phyloP scores from a whole-genome alignment of 1,140 invertebrate species.

The Phymastichus coffea region DNA sequence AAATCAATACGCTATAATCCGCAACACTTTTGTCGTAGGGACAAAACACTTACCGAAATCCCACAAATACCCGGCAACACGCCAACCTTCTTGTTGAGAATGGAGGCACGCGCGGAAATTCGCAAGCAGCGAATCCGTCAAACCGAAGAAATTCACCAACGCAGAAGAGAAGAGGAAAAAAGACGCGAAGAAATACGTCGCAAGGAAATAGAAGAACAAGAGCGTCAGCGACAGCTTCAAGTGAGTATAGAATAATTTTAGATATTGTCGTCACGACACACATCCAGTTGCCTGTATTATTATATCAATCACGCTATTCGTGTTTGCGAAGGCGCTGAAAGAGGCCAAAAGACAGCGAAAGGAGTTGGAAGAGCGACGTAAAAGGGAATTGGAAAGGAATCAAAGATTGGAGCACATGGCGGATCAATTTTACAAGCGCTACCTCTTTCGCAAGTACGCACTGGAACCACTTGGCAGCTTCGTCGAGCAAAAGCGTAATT shows the following conservation, averaged over 20 bases:
- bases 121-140: constrained; percentile 36
- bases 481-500: constrained; percentile 34
- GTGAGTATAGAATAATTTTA: constrained; percentile 12
- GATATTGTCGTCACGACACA: too few species aligned
- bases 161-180: constrained; percentile 38
- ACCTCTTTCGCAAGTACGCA: constrained; percentile 42
- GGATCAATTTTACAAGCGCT: constrained; percentile 41
- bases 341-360: constrained; percentile 41
- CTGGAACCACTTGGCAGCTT: constrained; percentile 39
- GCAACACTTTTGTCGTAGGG: constrained; percentile 24
- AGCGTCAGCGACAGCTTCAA: constrained; percentile 31
- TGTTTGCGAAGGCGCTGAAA: constrained; percentile 16
- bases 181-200: constrained; percentile 32
- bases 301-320: too few species aligned
- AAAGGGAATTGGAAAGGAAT: constrained; percentile 37
- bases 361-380: constrained; percentile 40
- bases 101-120: constrained; percentile 43
- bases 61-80: constrained; percentile 35
- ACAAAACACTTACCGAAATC: constrained; percentile 20
- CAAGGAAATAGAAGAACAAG: constrained; percentile 34
- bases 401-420: constrained; percentile 34
- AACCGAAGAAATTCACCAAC: constrained; percentile 36
- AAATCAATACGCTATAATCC: too few species aligned
- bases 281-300: too few species aligned
- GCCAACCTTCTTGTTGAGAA: constrained; percentile 42